These are phyloP conservation scores for Phasia obesa DNA, from an alignment of 2,888 invertebrate genomes.

Conservation along the genomic window DNA sequence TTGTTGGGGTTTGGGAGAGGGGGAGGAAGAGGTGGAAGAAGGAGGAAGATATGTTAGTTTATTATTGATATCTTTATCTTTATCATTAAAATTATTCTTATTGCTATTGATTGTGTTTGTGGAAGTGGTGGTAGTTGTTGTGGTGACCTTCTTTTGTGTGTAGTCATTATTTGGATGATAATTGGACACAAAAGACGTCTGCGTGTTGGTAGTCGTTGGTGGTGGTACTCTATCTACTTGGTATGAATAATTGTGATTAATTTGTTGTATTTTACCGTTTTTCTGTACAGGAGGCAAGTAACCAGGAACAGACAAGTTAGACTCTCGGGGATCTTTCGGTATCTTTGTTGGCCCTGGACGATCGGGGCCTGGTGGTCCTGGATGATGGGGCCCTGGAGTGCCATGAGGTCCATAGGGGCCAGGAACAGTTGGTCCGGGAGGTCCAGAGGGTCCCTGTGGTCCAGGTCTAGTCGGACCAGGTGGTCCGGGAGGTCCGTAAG, in stretches of 20 bases:
- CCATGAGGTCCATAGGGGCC: constrained; percentile 75
- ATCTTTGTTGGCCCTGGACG: constrained; percentile 64
- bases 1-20: constrained; percentile 69
- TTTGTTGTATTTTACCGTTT: constrained; percentile 82
- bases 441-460: constrained; percentile 62
- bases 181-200: constrained; percentile 76
- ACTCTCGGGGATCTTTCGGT: constrained; percentile 77
- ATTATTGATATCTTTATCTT: constrained; percentile 66
- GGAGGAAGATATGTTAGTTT: constrained; percentile 80
- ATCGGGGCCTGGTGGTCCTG: constrained; percentile 17
- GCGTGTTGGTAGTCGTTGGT: constrained; percentile 71
- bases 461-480: constrained; percentile 71
- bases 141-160: constrained; percentile 76
- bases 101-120: constrained; percentile 67
- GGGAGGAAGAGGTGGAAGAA: constrained; percentile 74
- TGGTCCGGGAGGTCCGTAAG: constrained; percentile 71
- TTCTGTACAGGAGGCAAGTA: constrained; percentile 82
- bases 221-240: constrained; percentile 73
- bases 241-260: constrained; percentile 78
- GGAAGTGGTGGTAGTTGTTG: constrained; percentile 72
- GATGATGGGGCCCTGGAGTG: constrained; percentile 71
- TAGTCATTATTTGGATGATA: constrained; percentile 76
- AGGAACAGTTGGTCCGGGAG: constrained; percentile 69
- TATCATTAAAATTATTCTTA: constrained; percentile 67
- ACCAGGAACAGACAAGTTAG: constrained; percentile 78